A percentile compares a stretch with the other conserved stretches of the same genome.
Evolutionary conservation across 2,888 invertebrate species (phyloP).

Genomic region (Hybos culiciformis): DNA sequence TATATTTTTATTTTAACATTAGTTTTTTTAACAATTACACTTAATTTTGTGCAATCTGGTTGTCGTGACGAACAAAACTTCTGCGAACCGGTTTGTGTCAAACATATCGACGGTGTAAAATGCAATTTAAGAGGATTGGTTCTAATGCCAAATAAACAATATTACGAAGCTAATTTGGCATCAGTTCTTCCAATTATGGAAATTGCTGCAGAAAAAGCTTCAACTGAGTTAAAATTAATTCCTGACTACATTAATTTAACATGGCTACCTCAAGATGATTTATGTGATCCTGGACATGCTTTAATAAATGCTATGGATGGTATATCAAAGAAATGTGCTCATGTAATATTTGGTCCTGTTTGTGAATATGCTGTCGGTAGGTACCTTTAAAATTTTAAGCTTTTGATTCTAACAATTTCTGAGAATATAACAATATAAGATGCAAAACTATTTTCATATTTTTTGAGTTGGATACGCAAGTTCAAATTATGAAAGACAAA

Average conservation of each 20-base stretch:
- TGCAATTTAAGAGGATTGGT: conserved; percentile 54
- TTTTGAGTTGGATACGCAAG: no score
- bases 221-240: conserved; percentile 39
- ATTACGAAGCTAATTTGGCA: conserved; percentile 41
- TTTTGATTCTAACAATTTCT: no score
- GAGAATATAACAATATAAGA: no score
- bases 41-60: conserved; percentile 7
- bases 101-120: conserved; percentile 16
- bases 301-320: conserved; percentile 59
- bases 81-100: not conserved
- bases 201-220: conserved; percentile 44
- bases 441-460: no score
- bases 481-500: no score
- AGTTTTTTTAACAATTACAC: no score
- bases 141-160: conserved; percentile 46
- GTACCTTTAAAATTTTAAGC: conserved; percentile 26
- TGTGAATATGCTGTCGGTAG: conserved; percentile 73
- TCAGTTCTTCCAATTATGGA: conserved; percentile 50
- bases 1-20: no score
- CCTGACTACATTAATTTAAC: conserved; percentile 45
- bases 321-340: conserved; percentile 53
- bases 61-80: conserved; percentile 17
- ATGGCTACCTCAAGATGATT: conserved; percentile 53
- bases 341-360: conserved; percentile 66
- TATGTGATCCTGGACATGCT: conserved; percentile 58